Conservation (phyloP, 2,113 vertebrate genomes). For the Anser cygnoides region DNA sequence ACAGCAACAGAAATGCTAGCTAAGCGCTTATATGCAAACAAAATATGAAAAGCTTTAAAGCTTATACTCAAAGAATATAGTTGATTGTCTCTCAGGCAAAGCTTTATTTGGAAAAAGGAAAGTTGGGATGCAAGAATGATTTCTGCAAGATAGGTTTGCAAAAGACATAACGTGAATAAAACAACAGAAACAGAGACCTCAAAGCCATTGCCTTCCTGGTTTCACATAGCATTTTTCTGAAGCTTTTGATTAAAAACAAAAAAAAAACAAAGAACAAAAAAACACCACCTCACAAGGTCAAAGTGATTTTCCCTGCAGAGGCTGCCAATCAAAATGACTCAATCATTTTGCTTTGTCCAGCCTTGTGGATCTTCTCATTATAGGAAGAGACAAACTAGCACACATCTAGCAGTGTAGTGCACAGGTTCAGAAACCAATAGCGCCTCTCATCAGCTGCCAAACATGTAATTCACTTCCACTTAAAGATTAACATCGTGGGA, state of each 20-base stretch:
- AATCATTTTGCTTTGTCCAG: background rate
- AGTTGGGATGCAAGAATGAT: background rate
- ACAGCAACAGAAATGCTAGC: background rate
- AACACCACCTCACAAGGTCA: background rate
- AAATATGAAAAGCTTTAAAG: background rate
- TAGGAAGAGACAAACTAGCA: background rate
- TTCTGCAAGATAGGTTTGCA: background rate
- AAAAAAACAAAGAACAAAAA: too few relatives aligned
- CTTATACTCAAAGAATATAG: background rate
- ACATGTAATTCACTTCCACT: background rate
- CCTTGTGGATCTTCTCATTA: background rate
- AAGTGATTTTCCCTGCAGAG: background rate
- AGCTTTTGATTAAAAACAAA: background rate
- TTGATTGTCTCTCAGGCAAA: background rate
- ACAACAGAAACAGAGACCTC: background rate
- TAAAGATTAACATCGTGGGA: slow-evolving; percentile 39
- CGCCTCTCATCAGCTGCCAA: slow-evolving; percentile 51
- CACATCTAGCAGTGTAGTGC: background rate
- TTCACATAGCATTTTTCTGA: background rate
- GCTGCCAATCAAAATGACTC: slow-evolving; percentile 20
- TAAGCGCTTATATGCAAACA: background rate
- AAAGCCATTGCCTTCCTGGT: background rate
- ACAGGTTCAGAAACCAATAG: slow-evolving; percentile 13
- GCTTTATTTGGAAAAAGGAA: background rate
- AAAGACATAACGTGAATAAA: background rate